Base-by-base conservation (phyloP, 1,140 invertebrate species). In the Musca domestica region DNA sequence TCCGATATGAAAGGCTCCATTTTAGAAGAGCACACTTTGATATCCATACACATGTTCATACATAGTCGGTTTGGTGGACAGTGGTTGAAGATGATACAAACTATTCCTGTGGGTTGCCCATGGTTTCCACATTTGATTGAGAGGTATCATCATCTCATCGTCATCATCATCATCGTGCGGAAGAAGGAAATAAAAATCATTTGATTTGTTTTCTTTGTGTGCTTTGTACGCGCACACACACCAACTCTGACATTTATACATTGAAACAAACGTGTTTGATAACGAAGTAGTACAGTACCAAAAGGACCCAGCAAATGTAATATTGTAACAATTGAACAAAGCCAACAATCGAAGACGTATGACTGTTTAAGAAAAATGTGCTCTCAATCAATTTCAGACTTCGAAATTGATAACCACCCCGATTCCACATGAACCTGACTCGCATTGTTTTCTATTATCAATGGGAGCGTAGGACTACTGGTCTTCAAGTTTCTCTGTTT, bases 351-450 rank as follows among this genome's bases (percentile, higher is more conserved):
- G 25, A 56, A 56, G 52, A 56, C 17, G 23, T 56, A 56, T 56
- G 52, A 30, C 52, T 27, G 52, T 56, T 56, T 27, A 56, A 56
- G 52, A 56, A 56, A 56, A 56, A 56, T 56, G 27, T 56, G 52
- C 52, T 56, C 52, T 56, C 52, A 56, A 56, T 56, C 52, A 56
- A 56, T 56, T 56, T 56, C 52, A 56, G 52, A 56, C 52, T 15
- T n/a, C 22, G 25, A 56, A 56, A 56, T 56, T 56, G 52, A 56
- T 56, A 56, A 56, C 52, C 52, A 56, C 52, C 25, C 34, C 10
- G 5, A 41, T 41, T 7, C 14, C 52, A 56, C 27, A 27, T 27
- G 52, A 56, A 56, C 14, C 6, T 56, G 20, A 52, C 51, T 22
- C 12, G 9, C 51, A 52, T 41, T 41, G 34, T 41, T 41, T 41